phyloP scores from a whole-genome alignment of 1,140 invertebrate species.

The Listronotus oregonensis region DNA sequence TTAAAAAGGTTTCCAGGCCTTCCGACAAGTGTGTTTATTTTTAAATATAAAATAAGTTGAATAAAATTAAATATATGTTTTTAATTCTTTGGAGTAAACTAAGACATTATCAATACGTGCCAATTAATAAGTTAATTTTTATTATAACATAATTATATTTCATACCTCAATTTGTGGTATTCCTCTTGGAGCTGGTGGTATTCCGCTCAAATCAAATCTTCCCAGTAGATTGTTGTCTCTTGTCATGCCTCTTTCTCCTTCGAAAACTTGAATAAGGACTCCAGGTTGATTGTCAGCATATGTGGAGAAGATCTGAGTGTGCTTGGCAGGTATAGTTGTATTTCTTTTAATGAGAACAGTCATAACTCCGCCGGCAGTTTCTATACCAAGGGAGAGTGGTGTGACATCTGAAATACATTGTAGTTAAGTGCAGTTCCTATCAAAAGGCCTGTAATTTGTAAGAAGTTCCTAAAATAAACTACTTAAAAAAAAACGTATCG shows the following conservation, averaged over 20 bases:
- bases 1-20: too few relatives aligned
- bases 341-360: constrained; percentile 60
- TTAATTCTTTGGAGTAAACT: too few relatives aligned
- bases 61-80: too few relatives aligned
- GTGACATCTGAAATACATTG: constrained; percentile 27
- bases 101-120: too few relatives aligned
- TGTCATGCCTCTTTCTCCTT: constrained; percentile 71
- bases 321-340: constrained; percentile 63
- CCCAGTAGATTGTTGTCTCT: constrained; percentile 74
- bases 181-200: constrained; percentile 64
- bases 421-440: too few relatives aligned
- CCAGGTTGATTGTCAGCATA: constrained; percentile 60
- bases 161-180: constrained; percentile 49
- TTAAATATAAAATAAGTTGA: too few relatives aligned
- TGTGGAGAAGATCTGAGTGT: constrained; percentile 58
- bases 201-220: constrained; percentile 69
- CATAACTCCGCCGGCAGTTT: constrained; percentile 57
- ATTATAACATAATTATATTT: too few relatives aligned
- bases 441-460: too few relatives aligned
- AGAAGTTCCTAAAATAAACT: too few relatives aligned
- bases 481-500: too few relatives aligned
- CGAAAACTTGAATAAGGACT: constrained; percentile 64
- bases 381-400: constrained; percentile 52
- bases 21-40: too few relatives aligned
- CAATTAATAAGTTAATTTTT: too few relatives aligned